Evolutionary conservation across 2,113 vertebrate species (phyloP).

Genomic region (Elephas maximus): DNA sequence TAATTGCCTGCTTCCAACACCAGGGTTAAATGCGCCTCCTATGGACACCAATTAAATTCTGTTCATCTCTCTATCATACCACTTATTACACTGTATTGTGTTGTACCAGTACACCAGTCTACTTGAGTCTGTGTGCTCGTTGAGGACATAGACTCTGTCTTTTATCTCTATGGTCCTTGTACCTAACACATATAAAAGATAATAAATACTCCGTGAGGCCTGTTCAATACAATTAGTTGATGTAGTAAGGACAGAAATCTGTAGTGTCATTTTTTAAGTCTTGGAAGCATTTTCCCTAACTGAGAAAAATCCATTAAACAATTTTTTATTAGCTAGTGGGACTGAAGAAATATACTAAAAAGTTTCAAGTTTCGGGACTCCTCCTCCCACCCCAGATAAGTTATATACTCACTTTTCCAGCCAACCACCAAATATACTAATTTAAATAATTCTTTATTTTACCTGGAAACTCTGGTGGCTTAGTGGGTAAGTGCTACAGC

Average conservation of each 20-base stretch:
- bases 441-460: constrained; percentile 18
- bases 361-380: neutral
- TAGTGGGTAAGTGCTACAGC: no score
- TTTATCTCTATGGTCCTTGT: neutral
- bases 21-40: neutral
- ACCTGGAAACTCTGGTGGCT: neutral
- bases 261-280: neutral
- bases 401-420: constrained; percentile 12
- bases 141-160: neutral
- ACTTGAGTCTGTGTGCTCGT: neutral
- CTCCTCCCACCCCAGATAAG: neutral
- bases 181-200: neutral
- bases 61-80: neutral
- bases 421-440: neutral
- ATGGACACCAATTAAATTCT: neutral
- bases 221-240: neutral
- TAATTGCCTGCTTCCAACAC: neutral
- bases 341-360: neutral
- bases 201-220: neutral
- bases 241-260: neutral
- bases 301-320: neutral
- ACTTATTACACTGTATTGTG: neutral
- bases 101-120: neutral
- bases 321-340: neutral
- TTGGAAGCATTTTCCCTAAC: neutral